phyloP scores from a whole-genome alignment of 2,888 invertebrate genomes.

The Torymus texanus region DNA sequence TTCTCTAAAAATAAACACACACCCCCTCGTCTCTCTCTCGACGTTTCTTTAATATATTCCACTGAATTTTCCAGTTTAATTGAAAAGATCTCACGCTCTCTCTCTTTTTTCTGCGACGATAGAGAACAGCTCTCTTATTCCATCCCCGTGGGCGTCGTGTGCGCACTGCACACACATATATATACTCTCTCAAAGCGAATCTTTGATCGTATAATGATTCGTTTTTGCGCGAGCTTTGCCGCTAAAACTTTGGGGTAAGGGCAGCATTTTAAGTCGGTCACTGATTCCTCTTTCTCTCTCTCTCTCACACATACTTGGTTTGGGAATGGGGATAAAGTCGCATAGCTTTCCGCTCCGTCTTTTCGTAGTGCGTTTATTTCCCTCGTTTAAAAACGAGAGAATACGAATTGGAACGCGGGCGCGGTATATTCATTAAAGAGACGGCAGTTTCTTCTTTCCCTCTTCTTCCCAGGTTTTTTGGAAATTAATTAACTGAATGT shows the following conservation, averaged over 20 bases:
- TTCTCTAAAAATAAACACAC: not conserved
- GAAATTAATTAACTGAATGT: too few relatives aligned
- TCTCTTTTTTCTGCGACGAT: too few relatives aligned
- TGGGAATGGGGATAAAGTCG: not conserved
- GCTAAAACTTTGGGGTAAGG: not conserved
- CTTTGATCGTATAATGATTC: slow-evolving; percentile 38
- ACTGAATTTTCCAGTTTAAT: slow-evolving; percentile 19
- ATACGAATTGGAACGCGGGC: too few relatives aligned
- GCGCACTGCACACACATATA: too few relatives aligned
- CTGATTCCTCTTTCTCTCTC: slow-evolving; percentile 2
- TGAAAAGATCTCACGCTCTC: slow-evolving; percentile 13
- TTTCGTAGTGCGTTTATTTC: too few relatives aligned
- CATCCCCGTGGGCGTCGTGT: too few relatives aligned
- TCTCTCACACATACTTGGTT: too few relatives aligned
- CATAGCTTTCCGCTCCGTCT: too few relatives aligned
- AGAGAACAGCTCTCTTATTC: too few relatives aligned
- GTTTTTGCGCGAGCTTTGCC: slow-evolving; percentile 6
- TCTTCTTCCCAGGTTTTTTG: not conserved
- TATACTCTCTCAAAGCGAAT: slow-evolving; percentile 1
- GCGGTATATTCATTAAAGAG: too few relatives aligned
- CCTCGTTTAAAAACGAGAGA: too few relatives aligned
- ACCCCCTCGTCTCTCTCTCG: not conserved
- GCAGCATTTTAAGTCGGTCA: slow-evolving; percentile 33
- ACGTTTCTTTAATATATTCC: not conserved
- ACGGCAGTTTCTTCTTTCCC: not conserved